Evolutionary conservation across 2,888 invertebrate species (phyloP), one percentile per base, ranked within the genome.

Genomic region (Drosophila pullipes): DNA sequence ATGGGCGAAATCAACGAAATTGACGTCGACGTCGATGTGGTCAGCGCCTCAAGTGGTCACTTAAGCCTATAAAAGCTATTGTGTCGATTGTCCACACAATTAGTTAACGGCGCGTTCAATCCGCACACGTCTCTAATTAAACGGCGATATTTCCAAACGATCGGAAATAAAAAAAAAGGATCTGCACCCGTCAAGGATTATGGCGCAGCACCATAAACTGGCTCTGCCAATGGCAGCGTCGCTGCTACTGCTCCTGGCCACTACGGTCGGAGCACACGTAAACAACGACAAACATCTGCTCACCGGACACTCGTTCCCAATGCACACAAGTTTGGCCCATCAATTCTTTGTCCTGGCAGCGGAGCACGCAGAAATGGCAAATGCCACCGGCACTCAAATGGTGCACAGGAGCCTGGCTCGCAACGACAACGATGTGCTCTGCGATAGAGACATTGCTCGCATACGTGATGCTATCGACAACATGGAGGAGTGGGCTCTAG

Each of bases 401-500:
- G 57, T 18, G 33, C 57, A 37, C 35, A 60, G 52, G 4, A 55
- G 31, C 25, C 60, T 85, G 88, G 64, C 61, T 52, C 66, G 76
- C 10, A 70, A 31, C 31, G 79, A 80, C 22, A 58, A 83, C 18
- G 76, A 83, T 30, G 69, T 71, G 9, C 80, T 82, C 58, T 93
- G 93, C 33, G 53, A 80, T 9, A 65, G 54, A 52, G 92, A 93
- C 78, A 69, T 93, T 44, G 60, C 71, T 4, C 82, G 85, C 5
- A 91, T 93, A 39, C 81, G 77, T 10, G 73, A 75, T 2, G 91
- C 91, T 47, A 77, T 93, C 54, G 37, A 68, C 33, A 83, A 90
- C 35, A 80, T 83, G 69, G 83, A 93, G 71, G 91, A 92, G 80
- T 93, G 93, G 93, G 92, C 93, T 13, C 78, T 93, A 61, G 90